A percentile compares a stretch with the other conserved stretches of the same genome.
phyloP scores from a whole-genome alignment of 1,140 invertebrate species.

The Drosophila neocordata region DNA sequence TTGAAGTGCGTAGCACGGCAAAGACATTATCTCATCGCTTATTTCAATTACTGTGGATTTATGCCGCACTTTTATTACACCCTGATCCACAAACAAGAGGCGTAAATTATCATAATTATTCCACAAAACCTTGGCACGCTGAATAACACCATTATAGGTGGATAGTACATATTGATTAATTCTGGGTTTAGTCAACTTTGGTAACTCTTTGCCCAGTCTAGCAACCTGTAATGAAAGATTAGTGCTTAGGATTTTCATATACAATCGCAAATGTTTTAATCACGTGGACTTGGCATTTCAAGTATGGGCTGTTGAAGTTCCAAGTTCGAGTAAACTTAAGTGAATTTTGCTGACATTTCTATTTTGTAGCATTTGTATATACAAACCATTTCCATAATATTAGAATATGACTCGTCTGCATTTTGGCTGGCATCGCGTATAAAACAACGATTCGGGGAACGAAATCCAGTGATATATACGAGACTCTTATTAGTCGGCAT shows the following conservation, averaged over 20 bases:
- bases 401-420: conserved; percentile 31
- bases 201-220: conserved; percentile 27
- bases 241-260: no score
- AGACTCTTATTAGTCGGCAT: conserved; percentile 32
- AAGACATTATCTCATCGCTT: conserved; percentile 34
- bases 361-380: background rate
- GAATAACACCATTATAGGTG: conserved; percentile 20
- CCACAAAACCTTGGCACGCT: conserved; percentile 41
- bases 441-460: conserved; percentile 59
- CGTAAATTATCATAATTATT: background rate
- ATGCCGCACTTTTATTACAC: conserved; percentile 14
- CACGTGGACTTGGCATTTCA: background rate
- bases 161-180: conserved; percentile 33
- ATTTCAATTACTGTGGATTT: conserved; percentile 45
- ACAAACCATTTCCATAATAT: conserved; percentile 55
- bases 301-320: no score
- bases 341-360: background rate
- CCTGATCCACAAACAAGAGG: conserved; percentile 57
- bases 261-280: no score
- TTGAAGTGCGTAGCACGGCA: conserved; percentile 35
- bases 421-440: conserved; percentile 41
- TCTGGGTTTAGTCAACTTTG: conserved; percentile 9
- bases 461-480: conserved; percentile 44
- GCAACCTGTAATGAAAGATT: conserved; percentile 25
- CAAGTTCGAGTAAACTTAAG: background rate